phyloP scores from a whole-genome alignment of 2,888 invertebrate genomes.

The Nebria brevicollis region DNA sequence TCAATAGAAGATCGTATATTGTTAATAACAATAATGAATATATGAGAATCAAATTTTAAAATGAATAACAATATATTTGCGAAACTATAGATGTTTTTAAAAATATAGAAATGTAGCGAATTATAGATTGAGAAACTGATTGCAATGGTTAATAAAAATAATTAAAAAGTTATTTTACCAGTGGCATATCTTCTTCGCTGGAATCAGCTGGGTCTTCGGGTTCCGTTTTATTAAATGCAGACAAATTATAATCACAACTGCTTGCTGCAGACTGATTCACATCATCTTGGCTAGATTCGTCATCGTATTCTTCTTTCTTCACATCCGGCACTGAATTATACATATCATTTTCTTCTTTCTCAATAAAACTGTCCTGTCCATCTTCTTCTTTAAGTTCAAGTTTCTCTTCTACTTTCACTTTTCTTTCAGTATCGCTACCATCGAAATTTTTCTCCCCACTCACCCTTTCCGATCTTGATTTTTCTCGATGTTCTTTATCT shows the following conservation, averaged over 20 bases:
- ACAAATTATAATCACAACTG: conserved; percentile 77
- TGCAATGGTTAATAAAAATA: not conserved
- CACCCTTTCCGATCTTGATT: conserved; percentile 45
- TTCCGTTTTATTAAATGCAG: conserved; percentile 70
- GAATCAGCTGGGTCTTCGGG: conserved; percentile 52
- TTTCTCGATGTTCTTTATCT: conserved; percentile 69
- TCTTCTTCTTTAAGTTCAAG: conserved; percentile 45
- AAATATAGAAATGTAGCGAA: not conserved
- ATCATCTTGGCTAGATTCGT: conserved; percentile 50
- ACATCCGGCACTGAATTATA: conserved; percentile 52
- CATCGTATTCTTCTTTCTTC: conserved; percentile 57
- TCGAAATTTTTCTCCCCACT: conserved; percentile 48
- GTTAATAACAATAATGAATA: not conserved
- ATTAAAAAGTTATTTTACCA: conserved; percentile 66
- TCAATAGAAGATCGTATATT: not conserved
- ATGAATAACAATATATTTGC: no score
- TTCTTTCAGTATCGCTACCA: conserved; percentile 51
- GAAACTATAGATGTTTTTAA: no score
- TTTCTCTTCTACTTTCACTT: conserved; percentile 53
- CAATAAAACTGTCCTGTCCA: not conserved
- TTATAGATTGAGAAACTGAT: not conserved
- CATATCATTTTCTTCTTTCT: conserved; percentile 26
- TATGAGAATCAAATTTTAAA: no score
- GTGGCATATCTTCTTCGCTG: conserved; percentile 69
- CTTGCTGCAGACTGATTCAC: conserved; percentile 70